A percentile compares a stretch with the other conserved stretches of the same genome.
Evolutionary conservation across 1,140 invertebrate species (phyloP).

Genomic region (Hylyphantes graminicola): DNA sequence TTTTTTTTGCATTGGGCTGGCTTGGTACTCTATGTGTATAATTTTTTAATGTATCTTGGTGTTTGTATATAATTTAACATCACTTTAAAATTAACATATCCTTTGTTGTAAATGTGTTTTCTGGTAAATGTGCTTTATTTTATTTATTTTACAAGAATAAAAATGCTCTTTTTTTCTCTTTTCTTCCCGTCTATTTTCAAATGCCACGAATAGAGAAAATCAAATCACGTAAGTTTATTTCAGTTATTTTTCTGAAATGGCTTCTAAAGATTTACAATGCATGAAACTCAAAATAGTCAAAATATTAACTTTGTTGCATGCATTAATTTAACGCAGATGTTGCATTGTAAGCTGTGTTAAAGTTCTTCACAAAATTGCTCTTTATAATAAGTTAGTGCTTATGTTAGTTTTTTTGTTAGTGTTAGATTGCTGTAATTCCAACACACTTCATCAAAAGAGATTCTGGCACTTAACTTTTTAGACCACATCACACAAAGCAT

Average conservation of each 20-base stretch:
- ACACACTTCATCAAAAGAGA: no score
- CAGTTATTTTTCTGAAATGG: conserved; percentile 50
- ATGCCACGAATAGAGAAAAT: conserved; percentile 55
- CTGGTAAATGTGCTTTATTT: conserved; percentile 8
- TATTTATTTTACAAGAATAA: conserved; percentile 37
- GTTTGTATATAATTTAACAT: not conserved
- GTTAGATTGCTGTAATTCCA: no score
- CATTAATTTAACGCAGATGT: no score
- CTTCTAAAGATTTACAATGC: conserved; percentile 5
- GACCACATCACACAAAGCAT: no score
- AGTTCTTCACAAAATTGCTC: no score
- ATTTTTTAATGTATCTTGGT: not conserved
- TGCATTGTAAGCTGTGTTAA: no score
- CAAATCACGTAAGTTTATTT: conserved; percentile 60
- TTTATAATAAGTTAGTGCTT: no score
- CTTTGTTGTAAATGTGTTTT: not conserved
- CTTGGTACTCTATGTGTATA: not conserved
- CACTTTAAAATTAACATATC: no score
- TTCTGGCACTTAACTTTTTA: no score
- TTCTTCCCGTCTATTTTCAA: conserved; percentile 47
- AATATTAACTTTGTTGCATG: no score
- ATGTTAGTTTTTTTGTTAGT: no score
- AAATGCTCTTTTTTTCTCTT: conserved; percentile 44
- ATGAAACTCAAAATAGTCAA: not conserved
- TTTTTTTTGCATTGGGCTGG: conserved; percentile 18